phyloP scores from a whole-genome alignment of 2,113 vertebrate genomes.

The Antigone vipio region DNA sequence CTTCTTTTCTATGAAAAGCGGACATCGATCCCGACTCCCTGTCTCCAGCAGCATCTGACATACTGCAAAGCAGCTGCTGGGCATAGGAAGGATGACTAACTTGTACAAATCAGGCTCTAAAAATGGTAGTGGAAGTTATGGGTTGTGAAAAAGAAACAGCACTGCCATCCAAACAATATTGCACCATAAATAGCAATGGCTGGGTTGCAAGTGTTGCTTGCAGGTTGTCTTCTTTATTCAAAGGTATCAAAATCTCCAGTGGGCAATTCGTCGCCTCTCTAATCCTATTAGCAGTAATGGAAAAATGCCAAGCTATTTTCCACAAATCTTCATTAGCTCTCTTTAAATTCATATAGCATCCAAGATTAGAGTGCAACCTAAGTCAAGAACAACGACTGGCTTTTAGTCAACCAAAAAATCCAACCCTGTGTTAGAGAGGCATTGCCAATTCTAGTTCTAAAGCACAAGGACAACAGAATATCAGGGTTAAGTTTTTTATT shows the following conservation, averaged over 20 bases:
- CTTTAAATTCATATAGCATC: not conserved
- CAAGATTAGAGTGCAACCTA: not conserved
- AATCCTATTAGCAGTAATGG: not conserved
- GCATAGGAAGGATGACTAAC: not conserved
- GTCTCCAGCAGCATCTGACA: not conserved
- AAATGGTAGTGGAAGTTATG: not conserved
- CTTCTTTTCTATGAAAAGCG: not conserved
- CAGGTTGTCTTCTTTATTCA: not conserved
- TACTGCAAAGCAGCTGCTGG: not conserved
- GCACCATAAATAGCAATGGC: not conserved
- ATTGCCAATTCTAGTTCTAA: not conserved
- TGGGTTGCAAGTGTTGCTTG: not conserved
- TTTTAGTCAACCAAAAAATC: not conserved
- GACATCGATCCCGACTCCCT: fast-evolving
- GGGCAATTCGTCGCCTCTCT: not conserved
- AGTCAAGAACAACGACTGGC: not conserved
- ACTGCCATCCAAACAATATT: not conserved
- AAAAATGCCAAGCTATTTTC: not conserved
- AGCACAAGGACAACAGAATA: not conserved
- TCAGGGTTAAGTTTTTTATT: not conserved
- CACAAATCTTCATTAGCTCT: not conserved
- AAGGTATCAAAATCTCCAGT: not conserved
- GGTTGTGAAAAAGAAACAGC: not conserved
- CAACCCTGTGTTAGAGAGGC: not conserved
- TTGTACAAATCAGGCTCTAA: not conserved